Evolutionary conservation across 2,113 vertebrate genomes (phyloP).

Genomic region (Paedocypris sp.): DNA sequence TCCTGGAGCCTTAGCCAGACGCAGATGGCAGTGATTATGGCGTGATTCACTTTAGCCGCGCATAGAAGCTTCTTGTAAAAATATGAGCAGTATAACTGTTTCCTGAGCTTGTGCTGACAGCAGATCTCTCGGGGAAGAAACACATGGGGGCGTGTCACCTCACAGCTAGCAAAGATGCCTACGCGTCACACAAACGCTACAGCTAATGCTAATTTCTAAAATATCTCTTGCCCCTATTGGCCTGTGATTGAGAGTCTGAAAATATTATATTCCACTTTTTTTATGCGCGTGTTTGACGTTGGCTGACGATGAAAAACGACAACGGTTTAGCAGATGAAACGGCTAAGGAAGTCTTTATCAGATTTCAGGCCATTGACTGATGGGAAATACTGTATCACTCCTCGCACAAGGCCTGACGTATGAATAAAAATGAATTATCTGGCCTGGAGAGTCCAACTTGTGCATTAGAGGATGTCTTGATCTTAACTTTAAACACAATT

Average conservation of each 20-base stretch:
- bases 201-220: background rate
- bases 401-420: background rate
- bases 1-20: slow-evolving; percentile 52
- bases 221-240: background rate
- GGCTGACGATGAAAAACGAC: slow-evolving; percentile 5
- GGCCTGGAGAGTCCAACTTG: background rate
- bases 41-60: slow-evolving; percentile 77
- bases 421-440: slow-evolving; percentile 1
- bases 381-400: background rate
- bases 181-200: background rate
- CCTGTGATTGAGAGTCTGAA: no score
- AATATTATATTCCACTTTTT: background rate
- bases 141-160: slow-evolving; percentile 65
- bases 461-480: background rate
- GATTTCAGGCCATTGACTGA: background rate
- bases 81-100: slow-evolving; percentile 81
- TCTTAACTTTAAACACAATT: background rate
- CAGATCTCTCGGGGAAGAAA: slow-evolving; percentile 69
- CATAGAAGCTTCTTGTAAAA: slow-evolving; percentile 70
- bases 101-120: slow-evolving; percentile 87
- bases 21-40: slow-evolving; percentile 83
- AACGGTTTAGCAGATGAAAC: slow-evolving; percentile 19
- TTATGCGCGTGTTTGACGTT: background rate
- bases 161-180: slow-evolving; percentile 62
- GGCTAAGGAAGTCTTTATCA: slow-evolving; percentile 15